Evolutionary conservation across 2,888 invertebrate genomes (phyloP), one percentile per base, ranked within the genome.

Genomic region (Gari tellinella): DNA sequence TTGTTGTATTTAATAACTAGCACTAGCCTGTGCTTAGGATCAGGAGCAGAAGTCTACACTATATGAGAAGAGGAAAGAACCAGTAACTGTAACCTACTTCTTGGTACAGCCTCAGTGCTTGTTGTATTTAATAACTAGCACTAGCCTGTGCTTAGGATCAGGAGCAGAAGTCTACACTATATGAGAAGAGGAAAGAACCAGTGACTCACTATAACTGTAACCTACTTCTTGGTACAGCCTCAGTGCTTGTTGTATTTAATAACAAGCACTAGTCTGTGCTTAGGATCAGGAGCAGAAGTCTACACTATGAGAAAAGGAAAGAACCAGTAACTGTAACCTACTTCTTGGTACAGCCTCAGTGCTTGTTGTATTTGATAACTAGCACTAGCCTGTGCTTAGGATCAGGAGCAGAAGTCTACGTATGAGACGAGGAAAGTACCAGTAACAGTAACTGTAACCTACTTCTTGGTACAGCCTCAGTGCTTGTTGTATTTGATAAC

Each of bases 51-150:
- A 23, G n/a, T 8, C 55, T 38, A 38, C 48, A 55, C n/a, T 10
- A 19, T 26, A 37, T 21, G 19, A 2, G 1, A 5, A 26, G 10
- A 19, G 17, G 41, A 49, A 15, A 31, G 4, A 31, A 1, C 23
- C 5, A 23, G 38, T 26, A 17, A 61, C 12, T 53, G 40, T 21
- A 17, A 19, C 38, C 53, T 53, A 14, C 37, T 41, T 43, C 56
- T 57, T 57, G 57, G 65, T 65, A 57, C 64, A 41, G 37, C 40
- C 37, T 48, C 38, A 38, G 64, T 64, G 55, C 49, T 56, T 64
- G 64, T 64, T 26, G 43, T 37, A 45, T 31, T 7, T 55, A 37
- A 43, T 55, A 46, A 63, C 55, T 63, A 63, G 63, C 63, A 63
- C 63, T 63, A 63, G 63, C 48, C 46, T 43, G 53, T 52, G 52